Evolutionary conservation across 1,140 invertebrate species (phyloP).

Genomic region (Berghia stephanieae): DNA sequence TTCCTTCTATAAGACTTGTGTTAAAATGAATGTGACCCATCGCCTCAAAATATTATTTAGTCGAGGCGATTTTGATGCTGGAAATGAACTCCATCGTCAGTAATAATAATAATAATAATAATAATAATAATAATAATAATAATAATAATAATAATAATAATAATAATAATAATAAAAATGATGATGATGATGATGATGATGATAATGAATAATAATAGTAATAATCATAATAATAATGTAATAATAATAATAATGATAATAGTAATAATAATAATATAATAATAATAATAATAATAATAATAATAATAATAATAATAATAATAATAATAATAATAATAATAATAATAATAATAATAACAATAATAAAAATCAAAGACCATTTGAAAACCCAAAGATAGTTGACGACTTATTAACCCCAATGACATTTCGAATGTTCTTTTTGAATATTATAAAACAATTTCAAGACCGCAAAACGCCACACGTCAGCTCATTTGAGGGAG

Average conservation of each 20-base stretch:
- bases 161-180: not conserved
- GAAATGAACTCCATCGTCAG: not conserved
- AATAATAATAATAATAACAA: not conserved
- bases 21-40: no score
- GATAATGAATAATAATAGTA: not conserved
- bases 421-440: not conserved
- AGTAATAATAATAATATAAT: not conserved
- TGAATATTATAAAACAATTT: not conserved
- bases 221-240: not conserved
- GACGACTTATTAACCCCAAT: not conserved
- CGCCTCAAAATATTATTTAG: not conserved
- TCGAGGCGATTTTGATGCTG: not conserved
- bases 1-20: no score
- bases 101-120: not conserved
- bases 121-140: not conserved
- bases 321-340: not conserved
- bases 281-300: not conserved
- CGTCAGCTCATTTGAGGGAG: no score
- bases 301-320: not conserved
- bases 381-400: not conserved
- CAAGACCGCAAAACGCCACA: not conserved
- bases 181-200: not conserved
- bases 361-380: not conserved
- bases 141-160: slow-evolving; percentile 2
- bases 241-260: not conserved